Evolutionary conservation across 1,140 invertebrate genomes (phyloP), one percentile per base, ranked within the genome.

Genomic region (Ditylenchus dipsaci): DNA sequence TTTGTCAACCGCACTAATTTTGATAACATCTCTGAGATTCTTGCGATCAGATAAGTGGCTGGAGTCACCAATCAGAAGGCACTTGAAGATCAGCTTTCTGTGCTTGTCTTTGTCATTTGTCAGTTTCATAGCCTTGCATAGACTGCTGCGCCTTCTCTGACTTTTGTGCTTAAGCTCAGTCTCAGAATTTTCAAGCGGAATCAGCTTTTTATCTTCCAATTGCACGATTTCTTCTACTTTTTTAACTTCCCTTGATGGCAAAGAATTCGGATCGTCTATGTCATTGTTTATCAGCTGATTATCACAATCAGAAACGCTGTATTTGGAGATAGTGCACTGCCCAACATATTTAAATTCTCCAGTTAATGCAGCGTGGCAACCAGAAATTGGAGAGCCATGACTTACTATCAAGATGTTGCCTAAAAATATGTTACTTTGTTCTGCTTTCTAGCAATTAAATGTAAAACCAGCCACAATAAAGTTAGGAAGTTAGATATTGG

Each of bases 281-380:
- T 23, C 19, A 1, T 27, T 57, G 33, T 1, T 67, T 8, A 65
- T 9, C 23, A 19, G 8, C 61, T 5, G 29, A 13, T 30, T 43
- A 8, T 15, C 9, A 21, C 38, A 45, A 15, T 47, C 29, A 11
- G 3, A 38, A 5, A 38, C 33, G 33, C 33, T 38, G 69, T 69
- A 75, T 43, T 75, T 66, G 42, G 23, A 38, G 45, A 75, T 75
- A 15, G 77, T 79, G 29, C 76, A 78, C 27, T 78, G 73, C 11
- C 74, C 74, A 26, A 77, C 70, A 58, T 76, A 76, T 21, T 56
- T 33, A 19, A 53, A 68, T 19, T 68, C 23, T n/a, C 65, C 60
- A 17, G 49, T 49, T 21, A 76, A 56, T 8, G 30, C 71, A 42
- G 61, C 49, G 58, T 76, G 74, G 21, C 56, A 68, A 15, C 63